Evolutionary conservation across 2,888 invertebrate genomes (phyloP).

Genomic region (Thera britannica): DNA sequence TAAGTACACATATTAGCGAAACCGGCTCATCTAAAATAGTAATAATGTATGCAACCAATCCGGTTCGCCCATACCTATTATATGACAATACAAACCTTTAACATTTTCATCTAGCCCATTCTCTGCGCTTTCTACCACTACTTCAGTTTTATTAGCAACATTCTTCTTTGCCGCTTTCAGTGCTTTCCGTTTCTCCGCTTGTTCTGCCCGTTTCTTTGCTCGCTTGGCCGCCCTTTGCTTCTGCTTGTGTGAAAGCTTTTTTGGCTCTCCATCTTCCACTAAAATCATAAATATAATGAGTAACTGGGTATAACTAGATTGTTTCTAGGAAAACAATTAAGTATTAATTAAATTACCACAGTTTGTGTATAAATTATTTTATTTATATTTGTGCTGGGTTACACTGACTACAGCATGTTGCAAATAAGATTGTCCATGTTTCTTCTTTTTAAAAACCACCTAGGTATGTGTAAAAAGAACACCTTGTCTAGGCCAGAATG

Average conservation of each 20-base stretch:
- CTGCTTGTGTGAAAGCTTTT: conserved; percentile 88
- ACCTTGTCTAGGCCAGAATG: background rate
- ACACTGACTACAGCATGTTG: no score
- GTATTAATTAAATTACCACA: no score
- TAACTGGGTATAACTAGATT: background rate
- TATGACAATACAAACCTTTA: conserved; percentile 52
- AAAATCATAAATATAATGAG: conserved; percentile 39
- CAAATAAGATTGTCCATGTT: no score
- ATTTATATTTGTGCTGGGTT: no score
- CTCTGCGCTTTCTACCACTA: conserved; percentile 53
- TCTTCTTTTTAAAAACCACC: background rate
- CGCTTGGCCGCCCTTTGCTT: conserved; percentile 88
- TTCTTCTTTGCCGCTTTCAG: conserved; percentile 74
- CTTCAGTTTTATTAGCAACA: conserved; percentile 63
- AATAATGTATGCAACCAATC: no score
- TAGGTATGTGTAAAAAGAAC: background rate
- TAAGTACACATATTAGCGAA: no score
- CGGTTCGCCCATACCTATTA: background rate
- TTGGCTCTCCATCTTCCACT: conserved; percentile 80
- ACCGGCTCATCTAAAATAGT: no score
- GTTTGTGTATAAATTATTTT: no score
- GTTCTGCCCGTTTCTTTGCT: conserved; percentile 79
- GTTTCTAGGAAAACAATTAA: no score
- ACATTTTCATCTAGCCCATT: conserved; percentile 58
- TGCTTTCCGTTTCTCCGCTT: conserved; percentile 72